These are phyloP conservation scores for Orius insidiosus DNA, from an alignment of 1,140 invertebrate genomes.

Conservation along the genomic window DNA sequence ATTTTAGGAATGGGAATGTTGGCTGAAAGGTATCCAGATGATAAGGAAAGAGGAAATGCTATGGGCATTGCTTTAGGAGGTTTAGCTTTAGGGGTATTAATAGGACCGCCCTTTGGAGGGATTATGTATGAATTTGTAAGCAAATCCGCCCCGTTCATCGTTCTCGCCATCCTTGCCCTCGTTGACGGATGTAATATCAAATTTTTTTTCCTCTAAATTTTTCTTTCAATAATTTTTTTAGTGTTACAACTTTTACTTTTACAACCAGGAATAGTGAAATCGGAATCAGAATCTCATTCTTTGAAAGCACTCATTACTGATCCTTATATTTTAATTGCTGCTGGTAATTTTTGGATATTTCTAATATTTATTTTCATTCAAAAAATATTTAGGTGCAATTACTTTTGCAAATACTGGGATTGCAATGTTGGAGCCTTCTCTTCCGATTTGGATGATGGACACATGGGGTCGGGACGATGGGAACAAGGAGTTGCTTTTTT, in stretches of 20 bases:
- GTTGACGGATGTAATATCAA: slow-evolving; percentile 24
- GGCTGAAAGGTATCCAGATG: slow-evolving; percentile 36
- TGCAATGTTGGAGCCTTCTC: slow-evolving; percentile 60
- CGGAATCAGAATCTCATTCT: slow-evolving; percentile 83
- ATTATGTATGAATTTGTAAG: slow-evolving; percentile 57
- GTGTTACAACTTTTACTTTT: slow-evolving; percentile 88
- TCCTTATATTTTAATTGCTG: slow-evolving; percentile 79
- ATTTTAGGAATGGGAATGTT: slow-evolving; percentile 32
- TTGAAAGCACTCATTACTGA: slow-evolving; percentile 77
- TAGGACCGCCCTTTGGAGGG: slow-evolving; percentile 64
- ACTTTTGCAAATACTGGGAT: slow-evolving; percentile 62
- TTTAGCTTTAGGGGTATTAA: slow-evolving; percentile 56
- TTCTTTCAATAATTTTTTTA: slow-evolving; percentile 31
- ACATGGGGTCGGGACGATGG: slow-evolving; percentile 59
- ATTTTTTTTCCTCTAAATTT: too few species aligned
- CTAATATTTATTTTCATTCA: background rate
- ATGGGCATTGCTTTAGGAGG: slow-evolving; percentile 67
- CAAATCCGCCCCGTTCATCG: slow-evolving; percentile 57
- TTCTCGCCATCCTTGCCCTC: slow-evolving; percentile 43
- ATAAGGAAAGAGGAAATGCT: slow-evolving; percentile 39
- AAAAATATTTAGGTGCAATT: slow-evolving; percentile 43
- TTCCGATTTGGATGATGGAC: slow-evolving; percentile 63
- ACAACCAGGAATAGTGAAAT: slow-evolving; percentile 78
- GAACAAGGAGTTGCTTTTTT: slow-evolving; percentile 65
- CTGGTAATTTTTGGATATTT: slow-evolving; percentile 30